Evolutionary conservation across 1,140 invertebrate genomes (phyloP).

Genomic region (Saxidomus purpurata): DNA sequence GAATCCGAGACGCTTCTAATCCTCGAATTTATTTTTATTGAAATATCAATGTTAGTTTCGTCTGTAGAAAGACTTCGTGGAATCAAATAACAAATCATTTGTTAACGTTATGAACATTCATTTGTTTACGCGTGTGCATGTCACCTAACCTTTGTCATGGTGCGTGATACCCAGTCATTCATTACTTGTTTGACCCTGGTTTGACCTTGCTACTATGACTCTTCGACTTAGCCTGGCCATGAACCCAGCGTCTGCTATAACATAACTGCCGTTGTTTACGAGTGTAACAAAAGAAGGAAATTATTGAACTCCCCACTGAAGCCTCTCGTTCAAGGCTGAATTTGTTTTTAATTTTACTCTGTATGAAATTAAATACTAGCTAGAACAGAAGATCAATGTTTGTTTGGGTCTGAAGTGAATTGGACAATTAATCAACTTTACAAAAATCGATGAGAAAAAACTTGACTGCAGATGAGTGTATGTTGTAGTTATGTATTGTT

Average conservation of each 20-base stretch:
- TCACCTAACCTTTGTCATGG: neutral
- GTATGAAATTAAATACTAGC: neutral
- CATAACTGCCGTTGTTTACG: neutral
- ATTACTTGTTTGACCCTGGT: constrained; percentile 7
- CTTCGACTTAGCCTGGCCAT: constrained; percentile 36
- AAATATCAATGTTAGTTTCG: too few relatives aligned
- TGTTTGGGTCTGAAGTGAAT: neutral
- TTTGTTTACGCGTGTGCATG: neutral
- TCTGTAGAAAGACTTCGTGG: too few relatives aligned
- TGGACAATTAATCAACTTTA: neutral
- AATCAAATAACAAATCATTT: too few relatives aligned
- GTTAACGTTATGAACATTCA: too few relatives aligned
- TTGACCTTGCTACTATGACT: constrained; percentile 23
- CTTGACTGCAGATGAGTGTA: too few relatives aligned
- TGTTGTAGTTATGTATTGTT: too few relatives aligned
- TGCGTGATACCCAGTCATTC: constrained; percentile 1
- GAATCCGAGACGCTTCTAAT: too few relatives aligned
- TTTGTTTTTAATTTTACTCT: constrained; percentile 14
- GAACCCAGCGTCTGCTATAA: constrained; percentile 8
- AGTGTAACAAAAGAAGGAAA: neutral
- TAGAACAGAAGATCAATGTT: neutral
- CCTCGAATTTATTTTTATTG: too few relatives aligned
- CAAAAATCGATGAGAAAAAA: neutral
- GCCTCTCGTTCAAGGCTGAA: neutral
- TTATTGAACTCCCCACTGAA: neutral